phyloP scores from a whole-genome alignment of 2,113 vertebrate genomes.

The Apistogramma diplotaenia region DNA sequence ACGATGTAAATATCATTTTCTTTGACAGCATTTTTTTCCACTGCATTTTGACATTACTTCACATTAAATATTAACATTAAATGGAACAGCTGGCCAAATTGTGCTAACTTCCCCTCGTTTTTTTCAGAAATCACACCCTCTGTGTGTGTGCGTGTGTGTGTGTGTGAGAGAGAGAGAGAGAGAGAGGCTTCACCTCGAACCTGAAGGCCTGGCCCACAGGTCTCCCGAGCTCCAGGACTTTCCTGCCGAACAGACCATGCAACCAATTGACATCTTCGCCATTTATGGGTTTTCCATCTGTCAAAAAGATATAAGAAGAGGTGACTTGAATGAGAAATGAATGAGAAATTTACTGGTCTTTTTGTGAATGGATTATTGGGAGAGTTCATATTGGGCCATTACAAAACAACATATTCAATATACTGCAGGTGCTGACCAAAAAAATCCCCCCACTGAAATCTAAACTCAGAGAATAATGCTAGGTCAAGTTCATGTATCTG shows the following conservation, averaged over 20 bases:
- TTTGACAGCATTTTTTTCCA: too few relatives aligned
- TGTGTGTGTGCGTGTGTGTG: too few relatives aligned
- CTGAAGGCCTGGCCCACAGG: constrained; percentile 91
- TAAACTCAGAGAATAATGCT: too few relatives aligned
- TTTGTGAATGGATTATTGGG: background rate
- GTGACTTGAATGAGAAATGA: background rate
- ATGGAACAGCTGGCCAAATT: too few relatives aligned
- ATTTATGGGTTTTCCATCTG: constrained; percentile 98
- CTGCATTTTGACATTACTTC: too few relatives aligned
- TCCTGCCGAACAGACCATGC: constrained; percentile 90
- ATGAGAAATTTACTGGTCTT: background rate
- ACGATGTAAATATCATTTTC: too few relatives aligned
- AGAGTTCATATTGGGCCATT: background rate
- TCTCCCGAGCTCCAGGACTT: constrained; percentile 89
- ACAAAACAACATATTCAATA: background rate
- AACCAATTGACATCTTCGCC: constrained; percentile 93
- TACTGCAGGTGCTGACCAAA: too few relatives aligned
- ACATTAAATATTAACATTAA: too few relatives aligned
- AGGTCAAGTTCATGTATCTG: too few relatives aligned
- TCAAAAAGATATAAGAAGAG: background rate
- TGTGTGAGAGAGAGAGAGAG: too few relatives aligned
- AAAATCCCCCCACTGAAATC: background rate
- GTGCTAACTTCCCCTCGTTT: too few relatives aligned
- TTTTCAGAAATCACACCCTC: too few relatives aligned
- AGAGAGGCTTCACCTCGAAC: constrained; percentile 94